Percentiles rank a stretch among this genome's conserved stretches.
phyloP scores from a whole-genome alignment of 2,113 vertebrate species.

The Scomber scombrus region DNA sequence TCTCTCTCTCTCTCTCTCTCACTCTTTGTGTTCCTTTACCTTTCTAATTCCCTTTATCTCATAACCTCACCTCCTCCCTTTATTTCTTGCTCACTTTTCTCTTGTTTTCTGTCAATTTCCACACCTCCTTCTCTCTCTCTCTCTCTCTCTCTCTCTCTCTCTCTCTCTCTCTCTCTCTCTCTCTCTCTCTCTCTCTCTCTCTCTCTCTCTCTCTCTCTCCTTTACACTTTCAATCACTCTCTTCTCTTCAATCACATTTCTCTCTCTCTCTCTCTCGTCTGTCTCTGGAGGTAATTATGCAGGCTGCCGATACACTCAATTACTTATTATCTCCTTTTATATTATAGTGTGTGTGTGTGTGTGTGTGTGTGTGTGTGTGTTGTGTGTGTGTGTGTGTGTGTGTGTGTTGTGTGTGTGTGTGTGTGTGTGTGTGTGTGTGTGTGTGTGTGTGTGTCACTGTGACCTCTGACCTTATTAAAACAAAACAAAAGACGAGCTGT shows the following conservation, averaged over 20 bases:
- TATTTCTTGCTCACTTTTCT: not conserved
- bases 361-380: no score
- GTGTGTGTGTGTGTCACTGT: not conserved
- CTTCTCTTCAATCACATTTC: not conserved
- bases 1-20: no score
- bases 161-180: no score
- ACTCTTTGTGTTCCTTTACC: no score
- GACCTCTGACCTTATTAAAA: conserved; percentile 41
- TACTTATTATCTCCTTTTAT: conserved; percentile 25
- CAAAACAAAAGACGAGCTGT: conserved; percentile 47
- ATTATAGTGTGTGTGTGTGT: no score
- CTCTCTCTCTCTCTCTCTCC: not conserved
- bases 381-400: no score
- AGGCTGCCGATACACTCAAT: conserved; percentile 35
- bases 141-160: no score
- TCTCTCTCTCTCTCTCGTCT: not conserved
- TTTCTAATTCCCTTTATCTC: no score
- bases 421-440: not conserved
- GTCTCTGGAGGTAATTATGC: conserved; percentile 36
- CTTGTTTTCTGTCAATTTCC: not conserved
- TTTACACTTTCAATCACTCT: no score
- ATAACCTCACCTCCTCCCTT: no score
- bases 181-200: no score
- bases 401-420: no score
- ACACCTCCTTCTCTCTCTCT: not conserved